Percentiles rank a stretch among this genome's conserved stretches.
phyloP scores from a whole-genome alignment of 2,888 invertebrate genomes.

The Creontiades dilutus region DNA sequence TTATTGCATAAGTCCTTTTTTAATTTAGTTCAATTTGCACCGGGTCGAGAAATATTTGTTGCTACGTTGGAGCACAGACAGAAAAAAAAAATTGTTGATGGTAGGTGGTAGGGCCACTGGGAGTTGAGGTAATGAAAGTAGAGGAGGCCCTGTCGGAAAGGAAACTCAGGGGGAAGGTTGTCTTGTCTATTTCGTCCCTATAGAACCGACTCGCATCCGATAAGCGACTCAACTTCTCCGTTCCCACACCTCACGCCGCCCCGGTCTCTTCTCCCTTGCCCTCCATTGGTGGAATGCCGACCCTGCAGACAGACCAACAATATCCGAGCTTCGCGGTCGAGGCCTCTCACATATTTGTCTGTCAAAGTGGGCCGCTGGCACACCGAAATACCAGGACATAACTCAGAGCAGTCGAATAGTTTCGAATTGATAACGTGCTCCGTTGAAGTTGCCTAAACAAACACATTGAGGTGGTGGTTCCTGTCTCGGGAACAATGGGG shows the following conservation, averaged over 20 bases:
- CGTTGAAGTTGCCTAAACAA: conserved; percentile 13
- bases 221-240: conserved; percentile 16
- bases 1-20: too few relatives aligned
- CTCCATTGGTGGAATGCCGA: neutral
- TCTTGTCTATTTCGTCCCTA: neutral
- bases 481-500: neutral
- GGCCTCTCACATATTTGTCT: conserved; percentile 28
- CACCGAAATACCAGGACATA: conserved; percentile 19
- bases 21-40: too few relatives aligned
- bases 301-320: conserved; percentile 3
- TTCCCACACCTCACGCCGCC: neutral
- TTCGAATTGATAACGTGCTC: conserved; percentile 28
- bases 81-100: too few relatives aligned
- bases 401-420: conserved; percentile 39
- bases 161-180: neutral
- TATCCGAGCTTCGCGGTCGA: conserved; percentile 12
- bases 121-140: neutral
- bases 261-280: neutral
- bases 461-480: conserved; percentile 7
- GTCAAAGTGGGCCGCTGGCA: neutral
- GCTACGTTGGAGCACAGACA: too few relatives aligned
- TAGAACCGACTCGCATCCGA: neutral
- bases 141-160: neutral
- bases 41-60: too few relatives aligned
- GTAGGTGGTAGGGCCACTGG: neutral